Evolutionary conservation across 2,113 vertebrate genomes (phyloP).

Genomic region (Protomyctophum bolini): DNA sequence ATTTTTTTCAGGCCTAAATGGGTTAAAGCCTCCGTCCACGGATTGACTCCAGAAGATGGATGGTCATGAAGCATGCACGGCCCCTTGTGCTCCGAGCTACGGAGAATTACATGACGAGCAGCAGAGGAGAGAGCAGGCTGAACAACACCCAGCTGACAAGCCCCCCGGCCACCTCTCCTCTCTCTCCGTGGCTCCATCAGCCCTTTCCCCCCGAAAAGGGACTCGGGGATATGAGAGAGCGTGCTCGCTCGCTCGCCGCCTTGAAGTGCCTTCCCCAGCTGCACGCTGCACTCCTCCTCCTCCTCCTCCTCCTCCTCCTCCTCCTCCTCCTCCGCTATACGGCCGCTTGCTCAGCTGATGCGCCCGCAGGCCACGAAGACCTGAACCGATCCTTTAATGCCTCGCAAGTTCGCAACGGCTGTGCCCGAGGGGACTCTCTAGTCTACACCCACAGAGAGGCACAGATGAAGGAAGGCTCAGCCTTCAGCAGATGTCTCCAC

Average conservation of each 20-base stretch:
- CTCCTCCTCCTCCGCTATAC: conserved; percentile 7
- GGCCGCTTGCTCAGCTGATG: conserved; percentile 7
- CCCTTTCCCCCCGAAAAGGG: conserved; percentile 46
- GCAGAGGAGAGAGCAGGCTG: conserved; percentile 17
- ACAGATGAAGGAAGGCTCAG: conserved; percentile 11
- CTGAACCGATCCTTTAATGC: neutral
- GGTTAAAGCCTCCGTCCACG: conserved; percentile 22
- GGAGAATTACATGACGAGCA: conserved; percentile 43
- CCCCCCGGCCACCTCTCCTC: conserved; percentile 34
- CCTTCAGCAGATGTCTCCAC: conserved; percentile 18
- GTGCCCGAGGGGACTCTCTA: conserved; percentile 17
- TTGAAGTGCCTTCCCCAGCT: conserved; percentile 21
- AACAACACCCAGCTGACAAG: conserved; percentile 42
- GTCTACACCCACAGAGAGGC: conserved; percentile 8
- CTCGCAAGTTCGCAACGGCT: conserved; percentile 21
- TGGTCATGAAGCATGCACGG: conserved; percentile 3
- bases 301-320: conserved; percentile 5
- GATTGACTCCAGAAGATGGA: conserved; percentile 45
- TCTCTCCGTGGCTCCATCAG: conserved; percentile 31
- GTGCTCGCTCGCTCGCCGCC: conserved; percentile 10
- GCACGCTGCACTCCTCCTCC: conserved; percentile 35
- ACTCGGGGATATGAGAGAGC: conserved; percentile 30
- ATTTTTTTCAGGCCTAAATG: too few relatives aligned
- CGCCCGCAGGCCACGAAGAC: conserved; percentile 30
- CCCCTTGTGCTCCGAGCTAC: conserved; percentile 29